Conservation (phyloP, 1,140 invertebrate genomes). For the Drosophila arawakana region DNA sequence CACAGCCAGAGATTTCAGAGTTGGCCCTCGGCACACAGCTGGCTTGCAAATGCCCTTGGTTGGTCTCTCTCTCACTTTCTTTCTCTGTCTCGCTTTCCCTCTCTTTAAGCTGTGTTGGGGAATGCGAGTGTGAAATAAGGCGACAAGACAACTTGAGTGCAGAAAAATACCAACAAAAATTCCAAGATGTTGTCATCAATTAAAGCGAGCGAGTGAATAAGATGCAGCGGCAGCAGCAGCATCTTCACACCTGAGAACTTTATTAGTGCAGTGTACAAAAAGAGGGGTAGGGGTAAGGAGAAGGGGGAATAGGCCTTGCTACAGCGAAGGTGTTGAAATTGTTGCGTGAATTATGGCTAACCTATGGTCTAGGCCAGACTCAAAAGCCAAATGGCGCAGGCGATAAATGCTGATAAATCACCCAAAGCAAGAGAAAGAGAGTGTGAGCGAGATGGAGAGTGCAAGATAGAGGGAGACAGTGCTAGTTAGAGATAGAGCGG, state of each 20-base stretch:
- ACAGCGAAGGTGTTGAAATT: background rate
- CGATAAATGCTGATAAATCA: constrained; percentile 63
- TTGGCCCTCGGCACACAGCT: constrained; percentile 35
- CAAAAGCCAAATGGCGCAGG: constrained; percentile 61
- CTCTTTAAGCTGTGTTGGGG: constrained; percentile 15
- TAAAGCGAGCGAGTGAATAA: constrained; percentile 54
- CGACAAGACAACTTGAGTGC: constrained; percentile 56
- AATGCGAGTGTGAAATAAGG: constrained; percentile 54
- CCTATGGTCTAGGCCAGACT: constrained; percentile 44
- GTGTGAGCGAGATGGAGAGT: background rate
- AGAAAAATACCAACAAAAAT: constrained; percentile 79
- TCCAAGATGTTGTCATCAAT: constrained; percentile 84
- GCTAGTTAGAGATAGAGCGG: constrained; percentile 55
- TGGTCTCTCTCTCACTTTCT: background rate
- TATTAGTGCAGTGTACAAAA: constrained; percentile 63
- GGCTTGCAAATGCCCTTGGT: constrained; percentile 24
- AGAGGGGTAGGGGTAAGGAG: constrained; percentile 12
- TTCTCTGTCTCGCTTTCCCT: background rate
- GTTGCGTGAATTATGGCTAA: constrained; percentile 75
- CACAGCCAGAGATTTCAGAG: constrained; percentile 44
- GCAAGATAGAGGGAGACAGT: constrained; percentile 38
- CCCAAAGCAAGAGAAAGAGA: background rate
- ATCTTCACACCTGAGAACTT: constrained; percentile 81
- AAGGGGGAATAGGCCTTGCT: constrained; percentile 7
- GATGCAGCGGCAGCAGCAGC: constrained; percentile 24